Evolutionary conservation across 2,888 invertebrate species (phyloP).

Genomic region (Amorpha juglandis): DNA sequence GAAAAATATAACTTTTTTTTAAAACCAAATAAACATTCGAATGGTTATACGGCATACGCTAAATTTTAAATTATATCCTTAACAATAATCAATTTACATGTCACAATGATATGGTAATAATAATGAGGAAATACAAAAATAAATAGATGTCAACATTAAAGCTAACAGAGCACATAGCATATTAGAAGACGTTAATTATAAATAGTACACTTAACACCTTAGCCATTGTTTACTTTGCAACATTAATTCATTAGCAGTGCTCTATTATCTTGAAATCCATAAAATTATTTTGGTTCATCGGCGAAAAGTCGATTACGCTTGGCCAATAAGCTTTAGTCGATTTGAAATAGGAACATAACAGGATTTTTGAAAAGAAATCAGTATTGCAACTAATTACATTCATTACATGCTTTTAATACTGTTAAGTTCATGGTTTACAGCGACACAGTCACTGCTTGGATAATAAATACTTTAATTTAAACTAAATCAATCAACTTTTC

Average conservation of each 20-base stretch:
- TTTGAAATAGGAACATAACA: background rate
- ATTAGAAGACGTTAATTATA: background rate
- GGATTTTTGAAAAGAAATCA: background rate
- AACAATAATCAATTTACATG: constrained; percentile 7
- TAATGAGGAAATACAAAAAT: constrained; percentile 19
- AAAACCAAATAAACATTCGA: constrained; percentile 42
- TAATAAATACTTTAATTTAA: background rate
- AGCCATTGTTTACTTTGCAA: background rate
- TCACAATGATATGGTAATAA: constrained; percentile 23
- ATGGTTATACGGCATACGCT: constrained; percentile 35
- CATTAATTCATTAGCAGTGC: background rate
- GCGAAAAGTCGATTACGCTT: constrained; percentile 8
- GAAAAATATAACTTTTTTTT: constrained; percentile 14
- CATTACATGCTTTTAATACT: background rate
- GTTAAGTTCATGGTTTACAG: background rate
- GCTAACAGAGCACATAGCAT: constrained; percentile 16
- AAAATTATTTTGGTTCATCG: background rate
- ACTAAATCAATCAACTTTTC: constrained; percentile 14
- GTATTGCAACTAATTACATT: background rate
- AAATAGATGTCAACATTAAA: constrained; percentile 13
- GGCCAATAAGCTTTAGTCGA: background rate
- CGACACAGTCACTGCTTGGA: background rate
- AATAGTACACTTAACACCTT: background rate
- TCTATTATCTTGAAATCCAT: constrained; percentile 9
- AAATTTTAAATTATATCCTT: constrained; percentile 23